Base-by-base conservation (phyloP, 2,113 vertebrate species). In the Sciurus niger region DNA sequence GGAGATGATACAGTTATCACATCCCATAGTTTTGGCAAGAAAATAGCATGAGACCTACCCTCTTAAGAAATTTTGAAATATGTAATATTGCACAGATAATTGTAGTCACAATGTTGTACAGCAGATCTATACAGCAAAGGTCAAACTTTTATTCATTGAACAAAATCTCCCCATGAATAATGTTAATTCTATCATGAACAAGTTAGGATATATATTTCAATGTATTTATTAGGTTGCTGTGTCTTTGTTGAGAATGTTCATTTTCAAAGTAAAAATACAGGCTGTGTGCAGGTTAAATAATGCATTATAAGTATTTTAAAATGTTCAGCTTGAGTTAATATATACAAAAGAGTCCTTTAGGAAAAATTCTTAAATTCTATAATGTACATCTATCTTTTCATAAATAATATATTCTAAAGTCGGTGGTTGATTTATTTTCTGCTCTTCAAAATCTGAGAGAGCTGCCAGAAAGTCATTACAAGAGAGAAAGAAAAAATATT, bases 231-330 rank as follows among this genome's bases (percentile, higher is more conserved):
- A 68, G 25, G 30, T 10, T 82, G 3, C 30, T 72, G 8, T 18
- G 18, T 32, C 51, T 92, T 70, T 37, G 94, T 63, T 94, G 8
- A 96, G 22, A 68, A 77, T 65, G 7, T 84, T 89, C 8, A 78
- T 55, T 87, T 91, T 84, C 34, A 84, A 84, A 28, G 51, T 65
- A 78, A 83, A 86, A 73, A 94, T 46, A 8, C 22, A 80, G 79
- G 1, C 2, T 37, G 24, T 72, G 2, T 43, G 79, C 18, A 65
- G 53, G 1, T 43, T 84, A 80, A 70, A 9, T 77, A 78, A 51
- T 94, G 6, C 11, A 34, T 70, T 63, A 43, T 24, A 55, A 60
- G 10, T 60, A 51, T 94, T 93, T 94, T 32, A 78, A 82, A 94
- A 43, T 80, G 16, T 34, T 70, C 0, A n/a, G 1, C 6, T 85